A percentile compares a stretch with the other conserved stretches of the same genome.
Conservation (phyloP, 1,140 invertebrate species). For the Hyphantria cunea region DNA sequence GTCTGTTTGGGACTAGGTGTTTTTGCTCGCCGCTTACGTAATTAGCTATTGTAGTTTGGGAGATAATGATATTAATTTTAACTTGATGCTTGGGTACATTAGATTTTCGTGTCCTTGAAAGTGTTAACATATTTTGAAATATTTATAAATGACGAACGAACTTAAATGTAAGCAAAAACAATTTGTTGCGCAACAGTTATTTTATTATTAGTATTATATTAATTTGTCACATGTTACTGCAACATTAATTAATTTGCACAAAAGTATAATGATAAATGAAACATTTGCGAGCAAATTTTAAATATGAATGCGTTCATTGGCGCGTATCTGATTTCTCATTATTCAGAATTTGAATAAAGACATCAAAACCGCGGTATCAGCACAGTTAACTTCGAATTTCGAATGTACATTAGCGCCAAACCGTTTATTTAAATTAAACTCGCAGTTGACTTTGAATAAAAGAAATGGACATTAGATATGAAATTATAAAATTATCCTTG, state of each 20-base stretch:
- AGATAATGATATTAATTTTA: too few species aligned
- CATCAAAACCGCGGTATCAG: constrained; percentile 67
- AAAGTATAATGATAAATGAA: constrained; percentile 20
- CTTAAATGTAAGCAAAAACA: too few species aligned
- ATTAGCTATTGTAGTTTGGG: constrained; percentile 21
- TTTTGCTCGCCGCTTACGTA: constrained; percentile 27
- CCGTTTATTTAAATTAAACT: constrained; percentile 77
- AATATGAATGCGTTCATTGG: constrained; percentile 62
- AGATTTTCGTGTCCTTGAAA: too few species aligned
- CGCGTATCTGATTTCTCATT: constrained; percentile 61
- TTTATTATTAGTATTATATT: too few species aligned
- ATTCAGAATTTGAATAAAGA: constrained; percentile 73
- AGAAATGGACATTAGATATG: constrained; percentile 46
- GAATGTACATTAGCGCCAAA: constrained; percentile 54
- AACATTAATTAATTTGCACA: constrained; percentile 53
- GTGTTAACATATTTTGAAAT: too few species aligned
- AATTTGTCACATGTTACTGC: constrained; percentile 42
- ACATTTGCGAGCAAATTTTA: constrained; percentile 40
- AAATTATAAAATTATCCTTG: constrained; percentile 60
- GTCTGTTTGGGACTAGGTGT: constrained; percentile 48
- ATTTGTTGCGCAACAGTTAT: too few species aligned
- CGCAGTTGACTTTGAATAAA: constrained; percentile 72
- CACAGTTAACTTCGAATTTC: constrained; percentile 61
- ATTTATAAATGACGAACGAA: too few species aligned
- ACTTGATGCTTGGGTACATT: too few species aligned